phyloP scores from a whole-genome alignment of 1,140 invertebrate species.

The Steinernema khuongi region DNA sequence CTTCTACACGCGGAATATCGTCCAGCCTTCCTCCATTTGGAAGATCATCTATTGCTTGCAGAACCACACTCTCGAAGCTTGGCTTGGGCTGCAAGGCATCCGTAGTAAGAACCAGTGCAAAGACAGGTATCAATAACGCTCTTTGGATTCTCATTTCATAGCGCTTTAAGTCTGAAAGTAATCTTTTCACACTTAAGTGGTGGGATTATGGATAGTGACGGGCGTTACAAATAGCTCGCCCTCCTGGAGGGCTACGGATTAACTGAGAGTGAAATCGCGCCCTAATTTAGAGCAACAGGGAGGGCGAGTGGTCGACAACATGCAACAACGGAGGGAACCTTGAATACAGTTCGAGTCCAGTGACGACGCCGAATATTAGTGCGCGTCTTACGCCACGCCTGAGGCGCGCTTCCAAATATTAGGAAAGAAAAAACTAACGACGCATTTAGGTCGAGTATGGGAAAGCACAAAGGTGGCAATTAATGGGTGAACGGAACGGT shows the following conservation, averaged over 20 bases:
- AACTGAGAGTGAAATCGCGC: constrained; percentile 6
- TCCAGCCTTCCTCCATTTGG: neutral
- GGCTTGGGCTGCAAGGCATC: neutral
- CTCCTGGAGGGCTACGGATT: neutral
- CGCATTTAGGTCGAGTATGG: neutral
- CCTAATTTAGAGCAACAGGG: neutral
- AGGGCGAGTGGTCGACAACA: neutral
- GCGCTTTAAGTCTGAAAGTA: neutral
- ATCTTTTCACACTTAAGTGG: neutral
- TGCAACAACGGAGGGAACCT: neutral
- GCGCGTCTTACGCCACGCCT: neutral
- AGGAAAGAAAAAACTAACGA: neutral
- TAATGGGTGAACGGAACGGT: neutral
- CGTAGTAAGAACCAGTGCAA: neutral
- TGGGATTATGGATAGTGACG: neutral
- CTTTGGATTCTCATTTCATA: neutral
- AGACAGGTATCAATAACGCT: neutral
- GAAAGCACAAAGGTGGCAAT: neutral
- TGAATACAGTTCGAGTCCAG: neutral
- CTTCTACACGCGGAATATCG: neutral
- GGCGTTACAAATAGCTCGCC: neutral
- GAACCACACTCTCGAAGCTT: neutral
- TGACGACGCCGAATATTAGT: neutral
- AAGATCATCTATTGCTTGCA: neutral
- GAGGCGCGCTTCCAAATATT: too few species aligned